A percentile compares a stretch with the other conserved stretches of the same genome.
phyloP scores from a whole-genome alignment of 1,140 invertebrate genomes.

The Drosophila saltans region DNA sequence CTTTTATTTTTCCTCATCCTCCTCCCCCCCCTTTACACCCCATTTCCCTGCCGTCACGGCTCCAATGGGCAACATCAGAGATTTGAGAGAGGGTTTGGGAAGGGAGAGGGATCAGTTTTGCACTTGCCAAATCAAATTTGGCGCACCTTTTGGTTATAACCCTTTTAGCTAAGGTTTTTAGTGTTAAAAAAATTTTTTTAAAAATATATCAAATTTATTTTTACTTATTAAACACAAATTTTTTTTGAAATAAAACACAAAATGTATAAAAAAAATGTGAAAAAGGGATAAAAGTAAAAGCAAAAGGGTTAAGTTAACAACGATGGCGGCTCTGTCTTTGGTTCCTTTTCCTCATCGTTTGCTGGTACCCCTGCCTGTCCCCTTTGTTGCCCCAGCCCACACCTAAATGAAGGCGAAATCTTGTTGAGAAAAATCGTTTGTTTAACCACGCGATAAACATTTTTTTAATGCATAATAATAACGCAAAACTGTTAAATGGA shows the following conservation, averaged over 20 bases:
- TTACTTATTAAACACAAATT: no score
- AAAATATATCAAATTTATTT: neutral
- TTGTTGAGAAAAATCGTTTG: conserved; percentile 52
- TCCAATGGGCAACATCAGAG: conserved; percentile 8
- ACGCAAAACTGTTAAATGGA: conserved; percentile 46
- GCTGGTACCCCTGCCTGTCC: no score
- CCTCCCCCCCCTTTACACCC: neutral
- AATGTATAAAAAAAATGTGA: neutral
- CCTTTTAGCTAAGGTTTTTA: neutral
- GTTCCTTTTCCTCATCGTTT: neutral
- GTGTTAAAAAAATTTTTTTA: neutral
- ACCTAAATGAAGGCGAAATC: conserved; percentile 34
- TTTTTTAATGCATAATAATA: conserved; percentile 63
- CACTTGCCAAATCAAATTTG: conserved; percentile 45
- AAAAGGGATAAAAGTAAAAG: no score
- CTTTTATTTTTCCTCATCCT: conserved; percentile 19
- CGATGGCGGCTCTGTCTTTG: neutral
- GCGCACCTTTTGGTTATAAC: neutral
- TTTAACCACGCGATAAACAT: conserved; percentile 61
- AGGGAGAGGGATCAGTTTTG: neutral
- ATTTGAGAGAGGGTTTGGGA: neutral
- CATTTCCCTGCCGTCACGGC: conserved; percentile 31
- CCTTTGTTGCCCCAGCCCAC: conserved; percentile 27
- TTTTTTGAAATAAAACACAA: neutral
- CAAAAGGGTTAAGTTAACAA: neutral